These are phyloP conservation scores for Seriola dumerili DNA, from an alignment of 2,113 vertebrate genomes.

Conservation along the genomic window DNA sequence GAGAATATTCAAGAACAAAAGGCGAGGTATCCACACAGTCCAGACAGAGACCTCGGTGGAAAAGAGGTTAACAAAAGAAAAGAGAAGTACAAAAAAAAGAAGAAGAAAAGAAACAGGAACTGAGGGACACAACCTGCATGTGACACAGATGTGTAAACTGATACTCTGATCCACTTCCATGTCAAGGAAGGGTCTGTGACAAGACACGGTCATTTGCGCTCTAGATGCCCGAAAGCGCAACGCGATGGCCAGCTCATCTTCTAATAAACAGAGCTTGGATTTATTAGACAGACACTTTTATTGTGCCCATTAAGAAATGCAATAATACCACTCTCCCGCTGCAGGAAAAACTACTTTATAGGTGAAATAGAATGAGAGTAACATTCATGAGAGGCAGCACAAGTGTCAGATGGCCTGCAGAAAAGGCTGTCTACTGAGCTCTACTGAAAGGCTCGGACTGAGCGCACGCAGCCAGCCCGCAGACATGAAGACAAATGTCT, in stretches of 20 bases:
- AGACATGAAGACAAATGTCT: conserved; percentile 42
- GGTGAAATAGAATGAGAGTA: conserved; percentile 47
- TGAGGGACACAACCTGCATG: not conserved
- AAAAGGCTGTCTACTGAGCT: conserved; percentile 9
- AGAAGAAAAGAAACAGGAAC: not conserved
- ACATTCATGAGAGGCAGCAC: conserved; percentile 13
- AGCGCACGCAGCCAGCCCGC: conserved; percentile 1
- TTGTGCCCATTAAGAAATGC: conserved; percentile 56
- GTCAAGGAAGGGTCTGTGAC: conserved; percentile 1
- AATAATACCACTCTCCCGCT: conserved; percentile 33
- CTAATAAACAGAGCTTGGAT: conserved; percentile 51
- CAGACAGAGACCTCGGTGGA: not conserved
- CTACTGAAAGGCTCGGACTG: not conserved
- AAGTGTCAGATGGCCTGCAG: conserved; percentile 29
- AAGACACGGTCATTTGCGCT: conserved; percentile 31
- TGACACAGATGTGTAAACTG: conserved; percentile 8
- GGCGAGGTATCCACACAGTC: not conserved
- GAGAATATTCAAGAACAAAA: conserved; percentile 14
- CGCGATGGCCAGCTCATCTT: conserved; percentile 23
- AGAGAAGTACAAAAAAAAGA: not conserved
- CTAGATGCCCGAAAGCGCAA: conserved; percentile 42
- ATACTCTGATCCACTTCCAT: conserved; percentile 50
- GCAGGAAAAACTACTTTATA: conserved; percentile 50
- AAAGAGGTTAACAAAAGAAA: conserved; percentile 14
- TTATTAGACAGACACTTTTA: conserved; percentile 58